Conservation (phyloP, 2,797 vertebrate species). For the Hybognathus amarus region DNA sequence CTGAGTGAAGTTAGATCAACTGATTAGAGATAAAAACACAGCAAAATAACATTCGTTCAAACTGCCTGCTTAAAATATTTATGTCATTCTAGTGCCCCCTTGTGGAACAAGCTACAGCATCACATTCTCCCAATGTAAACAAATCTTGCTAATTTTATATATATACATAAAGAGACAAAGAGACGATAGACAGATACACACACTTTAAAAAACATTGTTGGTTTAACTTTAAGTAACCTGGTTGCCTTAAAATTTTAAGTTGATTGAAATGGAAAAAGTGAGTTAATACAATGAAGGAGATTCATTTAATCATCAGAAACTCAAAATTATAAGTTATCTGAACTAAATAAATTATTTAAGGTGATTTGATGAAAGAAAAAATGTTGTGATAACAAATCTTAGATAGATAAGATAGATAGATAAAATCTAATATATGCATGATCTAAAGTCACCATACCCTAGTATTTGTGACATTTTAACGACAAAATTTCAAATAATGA, state of each 20-base stretch:
- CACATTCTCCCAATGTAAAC: neutral
- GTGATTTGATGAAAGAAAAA: too few relatives aligned
- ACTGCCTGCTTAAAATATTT: slow-evolving; percentile 42
- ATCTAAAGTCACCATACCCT: neutral
- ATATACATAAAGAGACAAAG: too few relatives aligned
- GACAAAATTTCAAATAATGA: neutral
- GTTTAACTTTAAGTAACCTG: too few relatives aligned
- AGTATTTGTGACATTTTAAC: neutral
- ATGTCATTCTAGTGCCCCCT: slow-evolving; percentile 63
- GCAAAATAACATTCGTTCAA: slow-evolving; percentile 34
- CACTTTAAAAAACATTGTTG: too few relatives aligned
- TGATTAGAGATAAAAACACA: slow-evolving; percentile 51
- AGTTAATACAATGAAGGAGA: too few relatives aligned
- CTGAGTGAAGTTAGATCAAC: slow-evolving; percentile 27
- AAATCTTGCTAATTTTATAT: neutral
- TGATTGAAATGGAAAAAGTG: too few relatives aligned
- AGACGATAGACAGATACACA: too few relatives aligned
- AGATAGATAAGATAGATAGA: neutral
- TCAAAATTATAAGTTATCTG: too few relatives aligned
- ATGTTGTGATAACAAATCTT: too few relatives aligned
- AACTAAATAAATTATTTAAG: too few relatives aligned
- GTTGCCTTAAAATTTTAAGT: too few relatives aligned
- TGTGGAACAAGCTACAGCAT: slow-evolving; percentile 55
- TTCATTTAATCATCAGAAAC: too few relatives aligned
- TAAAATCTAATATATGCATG: neutral